Evolutionary conservation across 2,113 vertebrate species (phyloP).

Genomic region (Eleginops maclovinus): DNA sequence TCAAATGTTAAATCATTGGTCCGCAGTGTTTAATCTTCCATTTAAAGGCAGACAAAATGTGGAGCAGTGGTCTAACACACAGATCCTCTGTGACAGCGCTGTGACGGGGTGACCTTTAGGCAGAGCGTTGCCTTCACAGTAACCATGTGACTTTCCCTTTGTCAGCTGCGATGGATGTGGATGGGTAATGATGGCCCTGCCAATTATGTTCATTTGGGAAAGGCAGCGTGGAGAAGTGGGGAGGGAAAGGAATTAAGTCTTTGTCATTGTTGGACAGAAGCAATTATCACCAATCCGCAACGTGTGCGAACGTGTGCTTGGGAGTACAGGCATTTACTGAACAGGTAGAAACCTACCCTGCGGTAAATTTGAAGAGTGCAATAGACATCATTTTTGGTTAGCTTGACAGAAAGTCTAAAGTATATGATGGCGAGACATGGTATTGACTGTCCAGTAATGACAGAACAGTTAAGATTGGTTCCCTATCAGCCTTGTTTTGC

Average conservation of each 20-base stretch:
- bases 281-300: slow-evolving; percentile 16
- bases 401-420: no score
- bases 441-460: no score
- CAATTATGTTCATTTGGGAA: slow-evolving; percentile 28
- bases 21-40: slow-evolving; percentile 32
- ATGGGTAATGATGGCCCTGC: slow-evolving; percentile 32
- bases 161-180: slow-evolving; percentile 12
- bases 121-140: background rate
- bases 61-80: slow-evolving; percentile 10
- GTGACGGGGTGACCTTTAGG: slow-evolving; percentile 50
- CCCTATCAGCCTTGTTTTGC: no score
- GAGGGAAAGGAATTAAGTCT: slow-evolving; percentile 19
- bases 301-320: background rate
- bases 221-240: slow-evolving; percentile 4
- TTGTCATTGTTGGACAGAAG: slow-evolving; percentile 15
- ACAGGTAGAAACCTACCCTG: background rate
- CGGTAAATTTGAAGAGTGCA: no score
- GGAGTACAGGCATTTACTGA: background rate
- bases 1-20: slow-evolving; percentile 30
- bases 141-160: slow-evolving; percentile 16
- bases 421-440: no score
- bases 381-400: no score
- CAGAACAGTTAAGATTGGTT: no score
- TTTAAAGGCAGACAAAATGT: slow-evolving; percentile 29
- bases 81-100: slow-evolving; percentile 27